These are phyloP conservation scores for Brachionus manjavacas DNA, from an alignment of 1,140 invertebrate genomes.

Conservation along the genomic window DNA sequence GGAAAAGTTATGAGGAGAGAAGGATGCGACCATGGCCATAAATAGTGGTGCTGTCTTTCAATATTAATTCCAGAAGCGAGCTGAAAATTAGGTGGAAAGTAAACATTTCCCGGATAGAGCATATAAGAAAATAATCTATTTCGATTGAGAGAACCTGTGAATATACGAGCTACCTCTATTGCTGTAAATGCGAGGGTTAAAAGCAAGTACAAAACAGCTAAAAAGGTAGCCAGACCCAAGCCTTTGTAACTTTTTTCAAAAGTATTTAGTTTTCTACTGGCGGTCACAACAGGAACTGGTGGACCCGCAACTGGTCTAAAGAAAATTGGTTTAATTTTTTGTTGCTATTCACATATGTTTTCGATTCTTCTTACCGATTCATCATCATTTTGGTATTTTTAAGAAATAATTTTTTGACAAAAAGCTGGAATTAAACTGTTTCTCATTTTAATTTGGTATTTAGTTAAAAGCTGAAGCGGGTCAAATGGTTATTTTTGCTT, in stretches of 20 bases:
- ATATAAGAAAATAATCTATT: neutral
- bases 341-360: no score
- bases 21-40: slow-evolving; percentile 32
- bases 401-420: neutral
- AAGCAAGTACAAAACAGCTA: neutral
- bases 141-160: neutral
- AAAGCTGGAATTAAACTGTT: neutral
- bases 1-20: neutral
- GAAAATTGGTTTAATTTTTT: neutral
- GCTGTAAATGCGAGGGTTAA: neutral
- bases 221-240: neutral
- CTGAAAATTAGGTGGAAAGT: slow-evolving; percentile 8
- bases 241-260: neutral
- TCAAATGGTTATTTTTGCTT: neutral
- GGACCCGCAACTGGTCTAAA: neutral
- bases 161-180: neutral
- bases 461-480: neutral
- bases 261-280: neutral
- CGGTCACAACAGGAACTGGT: neutral
- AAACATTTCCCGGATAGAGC: slow-evolving; percentile 24
- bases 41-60: slow-evolving; percentile 17
- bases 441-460: neutral
- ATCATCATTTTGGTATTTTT: neutral
- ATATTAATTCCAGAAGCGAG: neutral
- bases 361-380: neutral